Evolutionary conservation across 2,797 vertebrate genomes (phyloP), one percentile per base, ranked within the genome.

Genomic region (Telmatherina bonti): DNA sequence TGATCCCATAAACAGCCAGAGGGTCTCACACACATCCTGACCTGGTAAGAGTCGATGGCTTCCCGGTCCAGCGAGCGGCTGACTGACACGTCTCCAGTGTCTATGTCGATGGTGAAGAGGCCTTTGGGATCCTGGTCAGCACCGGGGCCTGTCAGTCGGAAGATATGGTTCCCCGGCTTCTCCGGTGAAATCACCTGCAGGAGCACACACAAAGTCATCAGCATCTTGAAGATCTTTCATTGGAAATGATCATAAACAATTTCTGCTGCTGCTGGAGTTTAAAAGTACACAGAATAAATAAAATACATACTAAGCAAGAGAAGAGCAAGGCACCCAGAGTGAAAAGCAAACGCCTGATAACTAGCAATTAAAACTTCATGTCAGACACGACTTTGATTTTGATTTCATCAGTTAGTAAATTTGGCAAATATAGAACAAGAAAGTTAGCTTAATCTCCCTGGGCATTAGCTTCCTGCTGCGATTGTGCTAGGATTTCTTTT

Each of bases 81-180:
- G 91, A 99, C 97, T 0, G 93, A 95, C 79, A 99, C 95, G 0
- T 97, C 96, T 82, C 98, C 98, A 0, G 89, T 97, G 81, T 95
- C 90, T 56, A 94, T 95, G 85, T 96, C 95, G 87, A 99, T 99
- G 86, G 89, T 94, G 91, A 99, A 99, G 79, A 95, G 89, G 70
- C 96, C 97, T 89, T 92, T 97, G 24, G 98, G 97, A 56, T 99
- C 95, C 88, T 95, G 95, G 91, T 99, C 97, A 9, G 96, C 96
- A 31, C 98, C 98, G 11, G 91, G 96, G 4, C 97, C 98, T 12
- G 92, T 95, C 89, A 99, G 94, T n/a, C 93, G 93, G 78, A 99
- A 99, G 82, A 95, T 95, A 55, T 95, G 95, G 85, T 95, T 95
- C 33, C 94, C 92, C 0, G 92, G 85, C 84, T 90, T 93, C 76